A percentile compares a stretch with the other conserved stretches of the same genome.
phyloP scores from a whole-genome alignment of 1,140 invertebrate genomes.

The Meteorus sp. region DNA sequence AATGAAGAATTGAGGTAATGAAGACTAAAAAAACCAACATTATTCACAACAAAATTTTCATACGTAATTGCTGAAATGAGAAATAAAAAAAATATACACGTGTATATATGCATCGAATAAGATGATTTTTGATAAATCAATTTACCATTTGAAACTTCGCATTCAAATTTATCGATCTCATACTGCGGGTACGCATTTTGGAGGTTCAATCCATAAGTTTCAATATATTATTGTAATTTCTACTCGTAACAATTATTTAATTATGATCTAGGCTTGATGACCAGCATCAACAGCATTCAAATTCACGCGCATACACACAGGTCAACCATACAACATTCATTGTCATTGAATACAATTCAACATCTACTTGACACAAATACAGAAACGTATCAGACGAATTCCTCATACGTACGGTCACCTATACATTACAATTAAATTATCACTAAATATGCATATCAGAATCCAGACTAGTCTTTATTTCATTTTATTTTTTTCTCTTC shows the following conservation, averaged over 20 bases:
- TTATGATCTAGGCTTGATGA: constrained; percentile 50
- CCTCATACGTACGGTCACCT: constrained; percentile 12
- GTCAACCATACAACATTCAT: no score
- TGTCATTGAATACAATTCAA: no score
- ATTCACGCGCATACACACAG: constrained; percentile 32
- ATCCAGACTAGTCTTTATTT: constrained; percentile 10
- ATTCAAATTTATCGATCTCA: no score
- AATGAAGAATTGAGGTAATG: background rate
- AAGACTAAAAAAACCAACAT: background rate
- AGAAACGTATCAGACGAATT: background rate
- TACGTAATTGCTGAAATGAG: constrained; percentile 17
- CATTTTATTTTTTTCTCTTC: background rate
- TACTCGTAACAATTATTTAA: constrained; percentile 39
- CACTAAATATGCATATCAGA: constrained; percentile 23
- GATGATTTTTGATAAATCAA: no score
- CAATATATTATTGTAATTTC: constrained; percentile 26
- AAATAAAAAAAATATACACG: constrained; percentile 13
- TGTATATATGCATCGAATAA: no score
- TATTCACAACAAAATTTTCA: no score
- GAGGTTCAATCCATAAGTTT: constrained; percentile 29
- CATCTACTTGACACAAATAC: constrained; percentile 18
- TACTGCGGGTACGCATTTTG: background rate
- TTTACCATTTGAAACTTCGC: no score
- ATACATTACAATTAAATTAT: constrained; percentile 25
- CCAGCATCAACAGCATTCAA: constrained; percentile 56